Base-by-base conservation (phyloP, 35 echinoderm and acorn worm genomes). In the Lytechinus variegatus region DNA sequence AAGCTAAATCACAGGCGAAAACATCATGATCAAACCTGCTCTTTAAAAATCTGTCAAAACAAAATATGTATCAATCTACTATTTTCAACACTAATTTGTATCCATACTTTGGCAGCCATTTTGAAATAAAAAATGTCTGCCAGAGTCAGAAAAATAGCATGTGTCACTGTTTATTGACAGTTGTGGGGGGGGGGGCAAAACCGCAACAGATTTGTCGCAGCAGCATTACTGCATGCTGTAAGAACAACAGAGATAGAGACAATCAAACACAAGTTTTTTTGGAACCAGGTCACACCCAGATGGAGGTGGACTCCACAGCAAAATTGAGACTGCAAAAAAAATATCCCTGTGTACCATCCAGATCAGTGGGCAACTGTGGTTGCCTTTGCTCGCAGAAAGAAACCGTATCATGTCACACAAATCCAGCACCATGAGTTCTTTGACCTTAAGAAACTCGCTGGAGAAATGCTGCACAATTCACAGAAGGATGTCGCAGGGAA, bases 221-320 rank as follows among this genome's bases (percentile, higher is more conserved):
- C 92, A 93, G 95, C 89, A 92, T 93, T 94, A 52, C 61, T 96
- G 3, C 54, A 94, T 86, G 86, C 53, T 56, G 86, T 95, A 12
- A 53, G 95, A 24, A 95, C 95, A 33, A 54, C 95, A 91, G n/a
- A 44, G 6, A 55, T 95, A 11, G 16, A 13, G 1, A 54, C 53
- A 13, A 95, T 95, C 12, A 52, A 95, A 27, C 95, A 95, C 19
- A 95, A 90, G 61, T 89, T 95, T 89, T n/a, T n/a, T 54, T 95
- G 10, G 86, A 95, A 60, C 27, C 79, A 9, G 95, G 95, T 29
- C 95, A 95, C 86, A 95, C 95, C 1, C 95, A 95, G 61, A 95
- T 95, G 95, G 95, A 95, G 87, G 95, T 89, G 6, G 95, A 95
- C 86, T 95, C 21, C 95, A 95, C 33, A 95, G 95, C 27, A 6